Evolutionary conservation across 1,140 invertebrate species (phyloP), one percentile per base, ranked within the genome.

Genomic region (Coelopa frigida): DNA sequence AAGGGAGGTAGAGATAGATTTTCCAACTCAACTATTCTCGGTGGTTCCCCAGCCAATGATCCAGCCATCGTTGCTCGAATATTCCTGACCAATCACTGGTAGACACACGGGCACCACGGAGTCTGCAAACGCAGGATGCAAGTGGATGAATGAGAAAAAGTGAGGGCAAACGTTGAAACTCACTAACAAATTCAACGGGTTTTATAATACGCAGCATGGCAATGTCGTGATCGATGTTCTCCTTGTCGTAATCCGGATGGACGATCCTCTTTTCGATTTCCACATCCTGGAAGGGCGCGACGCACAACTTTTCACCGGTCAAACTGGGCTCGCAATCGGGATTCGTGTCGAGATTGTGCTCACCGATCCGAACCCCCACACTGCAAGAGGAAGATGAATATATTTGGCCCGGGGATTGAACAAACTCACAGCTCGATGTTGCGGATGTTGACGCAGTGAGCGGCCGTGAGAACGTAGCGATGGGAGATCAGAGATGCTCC

Each of bases 31-130:
- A 42, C 40, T 5, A 27, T 42, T 42, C 15, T 42, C 40, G 6
- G 40, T 42, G 6, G 40, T n/a, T 10, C 40, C 40, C 40, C 40
- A 42, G 23, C 40, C 40, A 23, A 12, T 10, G n/a, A 42, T 42
- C 26, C 26, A 20, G n/a, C 38, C 38, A n/a, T 5, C 7, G 10
- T 17, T 10, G 17, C 22, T 37, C 12, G 5, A 7, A n/a, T 20
- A 1, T n/a, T 11, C 35, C 22, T 37, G 35, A 11, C 14, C 14
- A 15, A 20, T 20, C 22, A 20, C 35, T 11, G 35, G 35, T 37
- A 37, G 18, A n/a, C 35, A 37, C 8, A 37, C 22, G 35, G 35
- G 35, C n/a, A 20, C 22, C 14, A 37, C n/a, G 35, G 17, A 20
- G 35, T 15, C 35, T 37, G 12, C 10, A 37, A n/a, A n/a, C n/a